Evolutionary conservation across 2,113 vertebrate species (phyloP).

Genomic region (Indri indri): DNA sequence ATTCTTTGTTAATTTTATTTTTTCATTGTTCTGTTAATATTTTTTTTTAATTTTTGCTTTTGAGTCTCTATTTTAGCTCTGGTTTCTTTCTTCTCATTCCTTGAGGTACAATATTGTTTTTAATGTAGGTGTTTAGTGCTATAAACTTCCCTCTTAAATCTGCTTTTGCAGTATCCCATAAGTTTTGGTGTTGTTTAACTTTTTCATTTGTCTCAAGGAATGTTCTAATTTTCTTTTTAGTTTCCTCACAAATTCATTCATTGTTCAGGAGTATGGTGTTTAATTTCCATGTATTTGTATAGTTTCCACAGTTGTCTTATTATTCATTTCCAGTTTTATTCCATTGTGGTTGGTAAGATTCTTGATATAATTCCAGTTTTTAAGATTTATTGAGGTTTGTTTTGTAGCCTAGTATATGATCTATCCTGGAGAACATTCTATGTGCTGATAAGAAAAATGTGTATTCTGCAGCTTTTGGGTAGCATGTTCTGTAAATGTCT

Average conservation of each 20-base stretch:
- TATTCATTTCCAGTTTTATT: background rate
- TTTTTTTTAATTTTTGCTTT: too few species aligned
- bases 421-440: background rate
- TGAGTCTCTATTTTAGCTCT: too few species aligned
- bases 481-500: background rate
- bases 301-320: background rate
- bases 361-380: background rate
- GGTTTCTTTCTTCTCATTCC: too few species aligned
- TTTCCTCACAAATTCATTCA: background rate
- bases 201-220: too few species aligned
- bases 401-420: background rate
- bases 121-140: too few species aligned
- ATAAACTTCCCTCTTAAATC: too few species aligned
- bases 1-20: too few species aligned
- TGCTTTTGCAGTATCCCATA: too few species aligned
- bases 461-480: background rate
- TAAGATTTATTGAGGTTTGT: background rate
- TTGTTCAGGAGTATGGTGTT: background rate
- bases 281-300: background rate
- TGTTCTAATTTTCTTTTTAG: too few species aligned
- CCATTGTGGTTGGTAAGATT: background rate
- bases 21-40: too few species aligned
- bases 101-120: too few species aligned
- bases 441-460: background rate
- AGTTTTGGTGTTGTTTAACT: too few species aligned